Evolutionary conservation across 1,140 invertebrate genomes (phyloP).

Genomic region (Euura saliciscinereae): DNA sequence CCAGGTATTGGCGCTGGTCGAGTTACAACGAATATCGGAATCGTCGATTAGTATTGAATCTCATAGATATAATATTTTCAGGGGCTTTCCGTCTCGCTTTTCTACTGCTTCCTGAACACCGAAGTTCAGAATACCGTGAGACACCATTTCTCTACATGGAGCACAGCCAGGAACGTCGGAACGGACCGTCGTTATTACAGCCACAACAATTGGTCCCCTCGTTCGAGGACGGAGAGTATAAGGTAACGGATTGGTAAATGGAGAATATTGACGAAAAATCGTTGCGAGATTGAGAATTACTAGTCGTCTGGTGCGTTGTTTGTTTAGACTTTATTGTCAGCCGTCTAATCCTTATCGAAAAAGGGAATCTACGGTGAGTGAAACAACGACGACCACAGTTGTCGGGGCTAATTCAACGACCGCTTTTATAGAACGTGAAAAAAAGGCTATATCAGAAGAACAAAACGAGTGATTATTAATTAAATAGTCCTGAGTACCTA

Average conservation of each 20-base stretch:
- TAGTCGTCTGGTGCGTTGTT: background rate
- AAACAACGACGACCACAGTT: constrained; percentile 73
- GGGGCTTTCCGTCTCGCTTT: constrained; percentile 85
- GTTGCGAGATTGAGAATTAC: no score
- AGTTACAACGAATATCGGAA: background rate
- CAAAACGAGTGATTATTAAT: constrained; percentile 18
- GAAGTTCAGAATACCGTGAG: constrained; percentile 86
- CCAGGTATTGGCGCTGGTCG: constrained; percentile 65
- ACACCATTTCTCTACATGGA: constrained; percentile 83
- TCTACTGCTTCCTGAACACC: constrained; percentile 92
- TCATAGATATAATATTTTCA: constrained; percentile 48
- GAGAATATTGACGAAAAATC: no score
- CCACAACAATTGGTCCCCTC: constrained; percentile 77
- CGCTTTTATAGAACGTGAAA: constrained; percentile 47
- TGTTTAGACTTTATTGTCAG: constrained; percentile 67
- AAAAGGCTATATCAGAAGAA: constrained; percentile 46
- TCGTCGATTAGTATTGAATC: background rate
- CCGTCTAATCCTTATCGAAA: constrained; percentile 65
- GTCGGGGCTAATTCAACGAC: constrained; percentile 55
- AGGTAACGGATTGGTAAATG: constrained; percentile 61
- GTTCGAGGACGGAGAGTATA: constrained; percentile 81
- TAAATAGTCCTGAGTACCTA: background rate
- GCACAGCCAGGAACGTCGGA: constrained; percentile 66
- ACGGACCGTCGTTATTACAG: constrained; percentile 68
- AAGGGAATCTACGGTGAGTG: constrained; percentile 71